phyloP scores from a whole-genome alignment of 2,797 vertebrate species.

The Mormyrus hasselquistii region DNA sequence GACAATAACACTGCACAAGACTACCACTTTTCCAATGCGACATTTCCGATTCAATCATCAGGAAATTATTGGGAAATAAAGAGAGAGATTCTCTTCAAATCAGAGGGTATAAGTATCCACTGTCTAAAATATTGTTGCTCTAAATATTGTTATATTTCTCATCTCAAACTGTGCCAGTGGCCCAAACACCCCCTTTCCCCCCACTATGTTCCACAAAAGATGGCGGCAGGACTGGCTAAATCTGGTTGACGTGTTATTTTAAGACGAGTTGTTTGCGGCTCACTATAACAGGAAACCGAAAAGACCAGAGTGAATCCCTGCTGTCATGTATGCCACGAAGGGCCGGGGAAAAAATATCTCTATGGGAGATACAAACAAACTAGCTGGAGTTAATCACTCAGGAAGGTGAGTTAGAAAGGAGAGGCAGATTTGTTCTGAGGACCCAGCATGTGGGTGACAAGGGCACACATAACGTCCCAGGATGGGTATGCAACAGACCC shows the following conservation, averaged over 20 bases:
- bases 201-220: background rate
- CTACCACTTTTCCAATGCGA: conserved; percentile 16
- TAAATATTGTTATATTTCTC: background rate
- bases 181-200: background rate
- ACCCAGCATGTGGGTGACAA: conserved; percentile 12
- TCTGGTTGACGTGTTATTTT: background rate
- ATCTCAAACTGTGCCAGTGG: background rate
- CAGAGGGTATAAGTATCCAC: conserved; percentile 14
- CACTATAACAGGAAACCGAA: background rate
- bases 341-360: background rate
- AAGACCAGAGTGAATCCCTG: background rate
- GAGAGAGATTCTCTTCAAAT: conserved; percentile 18
- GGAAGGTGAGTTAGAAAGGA: background rate
- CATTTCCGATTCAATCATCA: conserved; percentile 18
- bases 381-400: conserved; percentile 19
- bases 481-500: conserved; percentile 7
- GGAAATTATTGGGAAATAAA: conserved; percentile 20
- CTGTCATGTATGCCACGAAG: background rate
- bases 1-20: conserved; percentile 9
- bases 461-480: background rate
- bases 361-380: conserved; percentile 31
- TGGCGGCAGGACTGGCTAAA: background rate
- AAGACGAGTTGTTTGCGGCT: background rate
- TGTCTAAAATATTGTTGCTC: background rate
- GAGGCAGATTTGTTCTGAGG: conserved; percentile 11